These are phyloP conservation scores for Acanthosoma haemorrhoidale DNA, from an alignment of 2,888 invertebrate species.

Conservation along the genomic window DNA sequence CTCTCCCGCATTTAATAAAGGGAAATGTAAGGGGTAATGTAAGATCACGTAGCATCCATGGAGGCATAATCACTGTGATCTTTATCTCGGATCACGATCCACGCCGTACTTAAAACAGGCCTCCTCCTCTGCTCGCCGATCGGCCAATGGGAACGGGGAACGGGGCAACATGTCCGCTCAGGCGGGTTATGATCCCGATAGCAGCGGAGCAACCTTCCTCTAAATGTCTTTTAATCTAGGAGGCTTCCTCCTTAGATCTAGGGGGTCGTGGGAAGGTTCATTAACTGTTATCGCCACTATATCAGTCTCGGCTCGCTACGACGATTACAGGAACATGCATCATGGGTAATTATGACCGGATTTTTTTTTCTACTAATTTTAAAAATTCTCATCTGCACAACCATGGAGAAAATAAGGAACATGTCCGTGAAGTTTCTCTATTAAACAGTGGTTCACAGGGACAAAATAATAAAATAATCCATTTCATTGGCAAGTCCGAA, in stretches of 20 bases:
- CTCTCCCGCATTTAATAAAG: conserved; percentile 10
- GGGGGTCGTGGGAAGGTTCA: conserved; percentile 12
- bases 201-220: not conserved
- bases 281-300: not conserved
- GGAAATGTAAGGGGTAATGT: conserved; percentile 1
- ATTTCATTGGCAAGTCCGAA: no score
- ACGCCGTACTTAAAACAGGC: not conserved
- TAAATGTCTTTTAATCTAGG: conserved; percentile 5
- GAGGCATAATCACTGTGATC: not conserved
- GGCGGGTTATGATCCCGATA: not conserved
- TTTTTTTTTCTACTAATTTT: no score
- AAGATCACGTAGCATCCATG: not conserved
- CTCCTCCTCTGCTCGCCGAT: not conserved
- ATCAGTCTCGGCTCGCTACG: not conserved
- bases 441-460: no score
- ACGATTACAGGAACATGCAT: not conserved
- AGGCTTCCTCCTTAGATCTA: not conserved
- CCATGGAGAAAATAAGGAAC: no score
- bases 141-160: not conserved
- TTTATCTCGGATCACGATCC: conserved; percentile 4
- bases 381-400: no score
- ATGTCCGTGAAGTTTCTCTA: no score
- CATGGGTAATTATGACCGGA: not conserved
- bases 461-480: no score
- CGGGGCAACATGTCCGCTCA: not conserved